Evolutionary conservation across 2,797 vertebrate genomes (phyloP).

Genomic region (Spinus olivaceus): DNA sequence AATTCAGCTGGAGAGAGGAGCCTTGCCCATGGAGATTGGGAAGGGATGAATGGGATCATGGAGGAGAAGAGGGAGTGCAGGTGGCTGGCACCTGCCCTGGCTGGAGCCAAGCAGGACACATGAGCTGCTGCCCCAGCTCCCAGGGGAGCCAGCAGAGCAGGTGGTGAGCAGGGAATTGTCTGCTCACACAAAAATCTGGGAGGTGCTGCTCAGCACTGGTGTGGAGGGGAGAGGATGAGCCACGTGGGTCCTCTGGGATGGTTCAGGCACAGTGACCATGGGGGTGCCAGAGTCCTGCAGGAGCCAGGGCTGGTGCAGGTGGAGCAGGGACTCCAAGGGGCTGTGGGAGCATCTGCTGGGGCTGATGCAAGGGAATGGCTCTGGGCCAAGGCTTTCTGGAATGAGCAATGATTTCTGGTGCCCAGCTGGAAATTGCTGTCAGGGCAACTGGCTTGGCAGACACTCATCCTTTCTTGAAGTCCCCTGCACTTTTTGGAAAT

Average conservation of each 20-base stretch:
- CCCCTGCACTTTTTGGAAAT: background rate
- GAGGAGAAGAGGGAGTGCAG: background rate
- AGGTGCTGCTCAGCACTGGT: rapidly evolving
- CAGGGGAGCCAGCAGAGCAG: background rate
- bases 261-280: rapidly evolving
- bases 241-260: background rate
- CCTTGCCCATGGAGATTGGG: background rate
- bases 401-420: background rate
- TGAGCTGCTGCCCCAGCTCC: background rate
- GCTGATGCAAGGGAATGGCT: background rate
- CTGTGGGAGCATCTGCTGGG: background rate
- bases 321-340: background rate
- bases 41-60: background rate
- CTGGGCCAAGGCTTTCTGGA: background rate
- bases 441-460: background rate
- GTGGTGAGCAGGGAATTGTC: background rate
- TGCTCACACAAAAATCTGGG: rapidly evolving
- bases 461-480: background rate
- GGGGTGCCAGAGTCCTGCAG: background rate
- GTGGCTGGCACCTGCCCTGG: background rate
- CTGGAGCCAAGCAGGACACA: background rate
- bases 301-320: background rate
- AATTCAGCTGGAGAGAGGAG: background rate
- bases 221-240: background rate
- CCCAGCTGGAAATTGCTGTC: background rate